phyloP scores from a whole-genome alignment of 30 jellyfish, hydroid and myxozoan genomes.

The Aurelia sp. region DNA sequence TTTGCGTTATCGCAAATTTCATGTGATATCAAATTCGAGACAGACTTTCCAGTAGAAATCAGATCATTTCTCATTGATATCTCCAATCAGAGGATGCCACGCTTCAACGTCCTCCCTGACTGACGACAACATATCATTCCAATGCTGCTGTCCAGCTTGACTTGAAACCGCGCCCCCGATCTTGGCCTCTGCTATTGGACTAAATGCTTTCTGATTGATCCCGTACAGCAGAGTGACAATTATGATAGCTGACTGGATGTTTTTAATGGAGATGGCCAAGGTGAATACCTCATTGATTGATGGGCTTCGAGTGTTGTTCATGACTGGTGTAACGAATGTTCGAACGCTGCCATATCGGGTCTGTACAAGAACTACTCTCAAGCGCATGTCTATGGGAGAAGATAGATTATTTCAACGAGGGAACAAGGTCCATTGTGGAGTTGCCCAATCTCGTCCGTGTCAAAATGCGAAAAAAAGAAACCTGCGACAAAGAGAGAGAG shows the following conservation, averaged over 20 bases:
- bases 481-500: too few relatives aligned
- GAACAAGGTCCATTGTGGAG: background rate
- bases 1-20: too few relatives aligned
- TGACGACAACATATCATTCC: constrained; percentile 24
- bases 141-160: constrained; percentile 6
- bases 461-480: too few relatives aligned
- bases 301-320: constrained; percentile 11
- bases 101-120: constrained; percentile 11
- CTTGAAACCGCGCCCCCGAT: constrained; percentile 20
- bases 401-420: background rate
- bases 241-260: constrained; percentile 8
- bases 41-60: too few relatives aligned
- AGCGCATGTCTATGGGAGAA: constrained; percentile 16
- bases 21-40: too few relatives aligned
- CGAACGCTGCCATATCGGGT: constrained; percentile 50
- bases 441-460: too few relatives aligned
- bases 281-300: constrained; percentile 17
- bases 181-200: constrained; percentile 34
- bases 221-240: constrained; percentile 20
- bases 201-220: constrained; percentile 2
- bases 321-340: constrained; percentile 14
- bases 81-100: constrained; percentile 23
- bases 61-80: background rate
- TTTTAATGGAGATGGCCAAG: constrained; percentile 12
- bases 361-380: constrained; percentile 17